A percentile compares a stretch with the other conserved stretches of the same genome.
phyloP scores from a whole-genome alignment of 2,797 vertebrate species.

The Poecilia picta region DNA sequence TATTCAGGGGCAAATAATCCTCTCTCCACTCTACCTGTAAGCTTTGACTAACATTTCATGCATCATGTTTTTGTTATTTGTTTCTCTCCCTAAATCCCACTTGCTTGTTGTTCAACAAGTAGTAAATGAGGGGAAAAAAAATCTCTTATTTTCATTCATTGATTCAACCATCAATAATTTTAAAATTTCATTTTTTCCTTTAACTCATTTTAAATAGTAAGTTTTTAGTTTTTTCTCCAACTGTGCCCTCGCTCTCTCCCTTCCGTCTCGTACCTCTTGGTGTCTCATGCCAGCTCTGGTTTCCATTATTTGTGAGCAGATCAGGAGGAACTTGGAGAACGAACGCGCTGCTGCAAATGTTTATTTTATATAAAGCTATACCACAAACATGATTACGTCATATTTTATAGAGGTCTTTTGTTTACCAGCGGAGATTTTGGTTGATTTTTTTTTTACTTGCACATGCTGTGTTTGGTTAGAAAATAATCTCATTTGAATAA shows the following conservation, averaged over 20 bases:
- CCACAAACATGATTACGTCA: constrained; percentile 55
- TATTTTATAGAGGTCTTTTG: constrained; percentile 23
- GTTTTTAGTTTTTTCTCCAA: neutral
- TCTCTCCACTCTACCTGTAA: neutral
- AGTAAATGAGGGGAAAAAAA: neutral
- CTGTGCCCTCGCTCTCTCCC: constrained; percentile 26
- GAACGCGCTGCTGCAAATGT: constrained; percentile 83
- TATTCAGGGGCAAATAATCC: neutral
- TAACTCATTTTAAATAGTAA: neutral
- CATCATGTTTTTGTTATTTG: neutral
- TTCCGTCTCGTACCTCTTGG: constrained; percentile 9
- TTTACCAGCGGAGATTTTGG: constrained; percentile 19
- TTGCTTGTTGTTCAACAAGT: neutral
- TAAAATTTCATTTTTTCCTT: neutral
- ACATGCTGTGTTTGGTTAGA: neutral
- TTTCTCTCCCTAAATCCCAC: neutral
- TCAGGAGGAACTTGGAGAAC: constrained; percentile 41
- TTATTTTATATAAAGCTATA: constrained; percentile 72
- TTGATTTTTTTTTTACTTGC: constrained; percentile 26
- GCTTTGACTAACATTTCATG: neutral
- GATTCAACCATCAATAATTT: neutral
- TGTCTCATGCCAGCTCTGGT: constrained; percentile 41
- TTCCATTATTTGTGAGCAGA: constrained; percentile 41
- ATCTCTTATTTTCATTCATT: neutral
- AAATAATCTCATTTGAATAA: constrained; percentile 28